Percentiles rank a stretch among this genome's conserved stretches.
Evolutionary conservation across 2,888 invertebrate genomes (phyloP).

Genomic region (Andricus quercusramuli): DNA sequence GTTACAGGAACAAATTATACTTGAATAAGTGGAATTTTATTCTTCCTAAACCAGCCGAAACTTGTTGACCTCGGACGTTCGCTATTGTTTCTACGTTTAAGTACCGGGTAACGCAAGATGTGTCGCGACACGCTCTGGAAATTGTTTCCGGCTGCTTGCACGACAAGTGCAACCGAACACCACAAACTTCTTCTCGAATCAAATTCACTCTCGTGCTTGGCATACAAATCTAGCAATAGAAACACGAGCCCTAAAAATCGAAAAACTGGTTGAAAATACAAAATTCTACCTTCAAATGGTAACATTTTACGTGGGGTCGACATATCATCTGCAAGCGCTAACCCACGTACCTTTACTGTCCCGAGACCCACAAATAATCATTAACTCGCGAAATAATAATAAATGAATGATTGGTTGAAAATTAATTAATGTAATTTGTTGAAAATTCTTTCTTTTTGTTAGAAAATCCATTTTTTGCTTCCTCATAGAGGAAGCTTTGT

Average conservation of each 20-base stretch:
- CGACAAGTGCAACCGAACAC: constrained; percentile 64
- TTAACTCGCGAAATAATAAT: no score
- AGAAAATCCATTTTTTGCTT: no score
- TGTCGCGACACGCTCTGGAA: constrained; percentile 69
- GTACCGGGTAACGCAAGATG: constrained; percentile 63
- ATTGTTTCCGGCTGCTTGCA: constrained; percentile 65
- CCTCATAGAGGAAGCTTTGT: no score
- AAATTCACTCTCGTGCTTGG: constrained; percentile 26
- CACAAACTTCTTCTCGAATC: constrained; percentile 44
- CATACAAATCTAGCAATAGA: background rate
- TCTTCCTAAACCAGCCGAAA: constrained; percentile 52
- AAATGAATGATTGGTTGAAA: no score
- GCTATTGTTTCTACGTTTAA: constrained; percentile 51
- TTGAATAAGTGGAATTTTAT: constrained; percentile 47
- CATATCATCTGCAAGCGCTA: no score
- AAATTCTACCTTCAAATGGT: background rate
- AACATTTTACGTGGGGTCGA: no score
- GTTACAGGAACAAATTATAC: constrained; percentile 12
- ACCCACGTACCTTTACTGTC: no score
- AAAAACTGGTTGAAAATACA: background rate
- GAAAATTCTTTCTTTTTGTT: no score
- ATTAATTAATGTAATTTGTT: no score
- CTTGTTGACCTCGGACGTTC: constrained; percentile 54
- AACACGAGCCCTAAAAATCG: background rate
- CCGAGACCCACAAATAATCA: no score